These are phyloP conservation scores for Drosophila arizonae DNA, from an alignment of 1,140 invertebrate genomes.

Conservation along the genomic window DNA sequence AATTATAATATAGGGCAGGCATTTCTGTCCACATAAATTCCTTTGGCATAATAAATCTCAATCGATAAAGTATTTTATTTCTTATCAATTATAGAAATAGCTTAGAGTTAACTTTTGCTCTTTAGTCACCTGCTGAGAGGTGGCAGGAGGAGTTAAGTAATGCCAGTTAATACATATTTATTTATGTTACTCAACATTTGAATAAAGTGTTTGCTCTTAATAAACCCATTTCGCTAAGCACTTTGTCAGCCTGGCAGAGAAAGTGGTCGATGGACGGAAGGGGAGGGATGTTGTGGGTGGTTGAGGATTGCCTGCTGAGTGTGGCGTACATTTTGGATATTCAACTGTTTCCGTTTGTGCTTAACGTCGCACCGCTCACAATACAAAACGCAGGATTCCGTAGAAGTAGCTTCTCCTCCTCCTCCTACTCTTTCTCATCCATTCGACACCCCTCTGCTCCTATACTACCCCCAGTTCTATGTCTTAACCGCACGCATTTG, in stretches of 20 bases:
- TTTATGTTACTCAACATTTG: conserved; percentile 69
- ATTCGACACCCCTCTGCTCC: too few species aligned
- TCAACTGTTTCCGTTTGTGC: conserved; percentile 64
- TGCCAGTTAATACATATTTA: conserved; percentile 59
- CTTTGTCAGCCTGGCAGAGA: conserved; percentile 48
- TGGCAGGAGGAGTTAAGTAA: conserved; percentile 1
- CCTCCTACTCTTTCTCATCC: not conserved
- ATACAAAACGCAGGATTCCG: conserved; percentile 17
- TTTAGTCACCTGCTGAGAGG: not conserved
- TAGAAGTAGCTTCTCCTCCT: not conserved
- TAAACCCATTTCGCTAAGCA: conserved; percentile 78
- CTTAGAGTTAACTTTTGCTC: conserved; percentile 1
- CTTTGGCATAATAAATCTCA: not conserved
- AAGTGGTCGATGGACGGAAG: not conserved
- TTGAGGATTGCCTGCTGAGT: not conserved
- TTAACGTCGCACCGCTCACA: conserved; percentile 30
- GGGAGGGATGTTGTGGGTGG: not conserved
- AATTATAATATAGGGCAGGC: too few species aligned
- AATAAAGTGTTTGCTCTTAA: conserved; percentile 78
- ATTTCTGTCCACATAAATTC: not conserved
- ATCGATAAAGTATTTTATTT: not conserved
- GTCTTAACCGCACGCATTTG: conserved; percentile 36
- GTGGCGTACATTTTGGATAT: conserved; percentile 40
- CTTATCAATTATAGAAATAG: conserved; percentile 2
- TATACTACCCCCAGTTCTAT: not conserved